These are phyloP conservation scores for Mnemiopsis leidyi DNA, from an alignment of 37 sponge, comb jelly and placozoan genomes.

Conservation along the genomic window DNA sequence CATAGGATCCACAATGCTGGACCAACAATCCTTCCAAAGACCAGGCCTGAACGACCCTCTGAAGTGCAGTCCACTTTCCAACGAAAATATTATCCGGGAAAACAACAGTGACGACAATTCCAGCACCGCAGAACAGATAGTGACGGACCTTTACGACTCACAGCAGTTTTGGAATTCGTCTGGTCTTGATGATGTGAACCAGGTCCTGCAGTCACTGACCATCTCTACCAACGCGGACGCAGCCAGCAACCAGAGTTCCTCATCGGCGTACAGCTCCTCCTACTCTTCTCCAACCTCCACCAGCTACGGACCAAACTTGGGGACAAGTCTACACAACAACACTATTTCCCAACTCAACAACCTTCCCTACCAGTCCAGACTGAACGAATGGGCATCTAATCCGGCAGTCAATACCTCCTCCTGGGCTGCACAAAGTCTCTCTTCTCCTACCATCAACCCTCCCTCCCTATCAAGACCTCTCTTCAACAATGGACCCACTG, in stretches of 20 bases:
- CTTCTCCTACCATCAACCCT: conserved; percentile 3
- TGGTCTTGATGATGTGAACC: conserved; percentile 34
- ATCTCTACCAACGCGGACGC: conserved; percentile 32
- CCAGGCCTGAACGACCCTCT: conserved; percentile 46
- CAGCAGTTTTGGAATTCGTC: conserved; percentile 33
- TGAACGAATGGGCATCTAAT: conserved; percentile 48
- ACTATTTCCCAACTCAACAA: conserved; percentile 39
- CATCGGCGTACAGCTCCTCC: conserved; percentile 43
- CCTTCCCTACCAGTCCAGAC: conserved; percentile 47
- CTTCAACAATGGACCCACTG: conserved; percentile 36
- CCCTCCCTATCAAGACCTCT: conserved; percentile 42
- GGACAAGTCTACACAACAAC: neutral
- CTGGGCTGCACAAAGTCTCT: conserved; percentile 51
- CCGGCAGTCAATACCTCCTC: conserved; percentile 50
- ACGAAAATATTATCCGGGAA: neutral
- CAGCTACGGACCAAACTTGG: conserved; percentile 27
- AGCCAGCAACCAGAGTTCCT: conserved; percentile 53
- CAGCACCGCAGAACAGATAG: conserved; percentile 13
- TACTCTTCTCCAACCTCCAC: conserved; percentile 48
- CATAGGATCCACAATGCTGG: conserved; percentile 57
- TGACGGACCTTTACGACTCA: conserved; percentile 6
- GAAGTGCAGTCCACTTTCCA: conserved; percentile 31
- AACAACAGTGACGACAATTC: conserved; percentile 45
- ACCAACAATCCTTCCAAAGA: conserved; percentile 57
- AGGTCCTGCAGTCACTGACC: conserved; percentile 37